phyloP scores from a whole-genome alignment of 2,888 invertebrate species.

The Nezara viridula region DNA sequence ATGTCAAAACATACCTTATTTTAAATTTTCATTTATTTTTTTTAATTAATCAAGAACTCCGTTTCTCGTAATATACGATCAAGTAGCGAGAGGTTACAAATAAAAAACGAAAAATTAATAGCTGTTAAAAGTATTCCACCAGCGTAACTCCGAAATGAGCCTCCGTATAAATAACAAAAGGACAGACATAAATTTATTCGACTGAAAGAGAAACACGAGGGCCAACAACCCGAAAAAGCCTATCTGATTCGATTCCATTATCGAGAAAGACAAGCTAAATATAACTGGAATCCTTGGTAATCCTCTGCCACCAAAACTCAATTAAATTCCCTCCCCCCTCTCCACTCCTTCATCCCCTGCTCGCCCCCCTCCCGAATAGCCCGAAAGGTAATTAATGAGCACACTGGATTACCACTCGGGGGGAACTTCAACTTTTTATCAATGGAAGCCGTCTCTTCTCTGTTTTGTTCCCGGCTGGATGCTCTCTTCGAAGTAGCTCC shows the following conservation, averaged over 20 bases:
- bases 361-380: not conserved
- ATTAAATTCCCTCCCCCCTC: not conserved
- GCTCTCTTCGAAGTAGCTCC: too few relatives aligned
- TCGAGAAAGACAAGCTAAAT: not conserved
- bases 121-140: not conserved
- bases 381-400: constrained; percentile 1
- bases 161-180: not conserved
- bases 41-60: too few relatives aligned
- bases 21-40: too few relatives aligned
- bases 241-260: not conserved
- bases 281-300: not conserved
- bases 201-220: not conserved
- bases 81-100: too few relatives aligned
- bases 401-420: not conserved
- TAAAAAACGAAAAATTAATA: too few relatives aligned
- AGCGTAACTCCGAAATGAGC: not conserved
- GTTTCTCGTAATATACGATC: too few relatives aligned
- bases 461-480: too few relatives aligned
- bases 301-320: not conserved
- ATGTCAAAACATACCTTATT: too few relatives aligned
- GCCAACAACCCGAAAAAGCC: not conserved
- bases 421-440: not conserved
- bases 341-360: too few relatives aligned
- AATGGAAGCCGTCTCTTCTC: not conserved
- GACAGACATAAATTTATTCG: not conserved